Conservation (phyloP, 2,888 invertebrate species). For the Acholoe squamosa region DNA sequence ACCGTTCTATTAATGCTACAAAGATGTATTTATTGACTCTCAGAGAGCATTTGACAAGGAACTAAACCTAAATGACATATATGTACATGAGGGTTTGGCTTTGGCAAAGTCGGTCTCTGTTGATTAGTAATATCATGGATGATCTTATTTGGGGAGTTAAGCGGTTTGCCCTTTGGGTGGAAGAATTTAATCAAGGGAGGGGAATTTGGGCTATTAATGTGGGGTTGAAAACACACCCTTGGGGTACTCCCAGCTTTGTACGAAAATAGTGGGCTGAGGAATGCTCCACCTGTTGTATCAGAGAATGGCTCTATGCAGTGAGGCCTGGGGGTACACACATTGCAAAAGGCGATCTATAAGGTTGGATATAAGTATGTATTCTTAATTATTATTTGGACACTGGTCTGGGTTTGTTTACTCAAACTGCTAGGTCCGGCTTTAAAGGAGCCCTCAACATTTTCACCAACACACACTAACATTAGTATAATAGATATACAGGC, state of each 20-base stretch:
- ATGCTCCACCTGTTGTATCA: no score
- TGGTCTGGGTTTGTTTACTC: no score
- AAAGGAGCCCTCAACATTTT: no score
- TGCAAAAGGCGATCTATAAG: no score
- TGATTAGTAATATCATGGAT: not conserved
- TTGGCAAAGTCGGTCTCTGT: not conserved
- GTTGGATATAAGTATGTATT: no score
- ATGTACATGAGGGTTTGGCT: not conserved
- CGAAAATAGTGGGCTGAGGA: no score
- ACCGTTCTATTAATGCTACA: not conserved
- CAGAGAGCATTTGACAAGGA: not conserved
- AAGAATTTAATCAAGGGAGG: not conserved
- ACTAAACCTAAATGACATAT: not conserved
- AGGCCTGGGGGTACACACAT: no score
- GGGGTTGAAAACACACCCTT: not conserved
- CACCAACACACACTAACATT: no score
- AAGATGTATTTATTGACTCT: not conserved
- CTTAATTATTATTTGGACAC: no score
- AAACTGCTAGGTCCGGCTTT: no score
- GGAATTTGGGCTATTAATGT: not conserved
- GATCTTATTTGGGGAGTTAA: constrained; percentile 21
- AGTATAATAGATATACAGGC: no score
- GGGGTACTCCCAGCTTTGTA: not conserved
- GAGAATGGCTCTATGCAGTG: no score
- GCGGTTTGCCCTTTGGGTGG: not conserved